Conservation (phyloP, 2,113 vertebrate genomes). For the Pangasianodon gigas region DNA sequence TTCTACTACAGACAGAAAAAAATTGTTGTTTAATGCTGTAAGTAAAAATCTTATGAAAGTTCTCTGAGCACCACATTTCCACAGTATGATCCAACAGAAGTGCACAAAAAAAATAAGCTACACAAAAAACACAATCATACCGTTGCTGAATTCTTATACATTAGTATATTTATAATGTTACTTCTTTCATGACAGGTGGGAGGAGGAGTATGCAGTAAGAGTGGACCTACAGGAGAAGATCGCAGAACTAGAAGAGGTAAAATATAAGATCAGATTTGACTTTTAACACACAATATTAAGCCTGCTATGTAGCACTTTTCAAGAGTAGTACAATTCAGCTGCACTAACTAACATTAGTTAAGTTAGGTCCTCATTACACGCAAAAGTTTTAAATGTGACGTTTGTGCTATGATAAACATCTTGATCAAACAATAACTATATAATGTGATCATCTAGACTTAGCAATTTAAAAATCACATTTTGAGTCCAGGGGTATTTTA, state of each 20-base stretch:
- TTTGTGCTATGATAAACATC: too few relatives aligned
- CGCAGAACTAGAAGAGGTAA: constrained; percentile 70
- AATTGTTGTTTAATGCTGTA: background rate
- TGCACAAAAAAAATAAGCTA: background rate
- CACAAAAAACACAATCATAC: background rate
- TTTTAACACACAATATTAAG: background rate
- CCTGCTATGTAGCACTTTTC: background rate
- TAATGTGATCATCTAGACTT: too few relatives aligned
- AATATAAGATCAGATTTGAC: constrained; percentile 4
- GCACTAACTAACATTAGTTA: background rate
- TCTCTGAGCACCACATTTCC: too few relatives aligned
- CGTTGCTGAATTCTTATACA: background rate
- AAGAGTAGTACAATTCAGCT: background rate
- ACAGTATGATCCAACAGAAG: too few relatives aligned
- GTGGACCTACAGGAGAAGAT: constrained; percentile 72
- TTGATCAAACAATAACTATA: too few relatives aligned
- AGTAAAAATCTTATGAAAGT: background rate
- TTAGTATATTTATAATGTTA: background rate
- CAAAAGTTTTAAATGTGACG: background rate
- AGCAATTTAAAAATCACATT: background rate
- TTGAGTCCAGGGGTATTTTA: background rate
- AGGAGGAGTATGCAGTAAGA: constrained; percentile 69
- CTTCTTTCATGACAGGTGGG: constrained; percentile 63
- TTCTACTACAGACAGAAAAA: too few relatives aligned
- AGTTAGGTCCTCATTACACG: too few relatives aligned